Percentiles rank a stretch among this genome's conserved stretches.
phyloP scores from a whole-genome alignment of 2,113 vertebrate species.

The Nycticryphes semicollaris region DNA sequence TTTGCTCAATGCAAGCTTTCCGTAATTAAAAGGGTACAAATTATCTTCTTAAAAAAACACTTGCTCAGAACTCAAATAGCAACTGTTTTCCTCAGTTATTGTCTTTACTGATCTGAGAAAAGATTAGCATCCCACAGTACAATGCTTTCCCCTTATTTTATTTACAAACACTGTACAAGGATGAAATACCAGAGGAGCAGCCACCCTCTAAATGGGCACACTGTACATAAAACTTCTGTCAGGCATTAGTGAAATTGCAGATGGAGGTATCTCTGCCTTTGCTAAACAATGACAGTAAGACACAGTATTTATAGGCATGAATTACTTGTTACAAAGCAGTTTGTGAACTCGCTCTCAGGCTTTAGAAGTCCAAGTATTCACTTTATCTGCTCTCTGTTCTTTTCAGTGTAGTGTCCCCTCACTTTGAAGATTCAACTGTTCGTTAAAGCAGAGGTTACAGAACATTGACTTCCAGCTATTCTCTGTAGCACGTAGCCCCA shows the following conservation, averaged over 20 bases:
- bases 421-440: not conserved
- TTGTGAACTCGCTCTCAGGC: fast-evolving
- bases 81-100: not conserved
- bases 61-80: not conserved
- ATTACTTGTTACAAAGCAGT: not conserved
- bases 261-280: not conserved
- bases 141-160: not conserved
- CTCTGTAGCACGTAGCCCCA: fast-evolving
- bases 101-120: not conserved
- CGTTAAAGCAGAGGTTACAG: not conserved
- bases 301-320: not conserved
- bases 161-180: not conserved
- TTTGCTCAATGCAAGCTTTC: not conserved
- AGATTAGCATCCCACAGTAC: not conserved
- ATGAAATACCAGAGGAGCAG: not conserved
- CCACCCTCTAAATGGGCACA: not conserved
- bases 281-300: not conserved
- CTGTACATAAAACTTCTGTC: not conserved
- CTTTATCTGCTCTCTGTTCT: fast-evolving
- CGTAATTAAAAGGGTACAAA: not conserved
- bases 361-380: not conserved
- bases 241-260: not conserved
- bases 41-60: not conserved
- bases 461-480: not conserved
- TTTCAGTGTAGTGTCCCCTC: too few relatives aligned